Evolutionary conservation across 2,113 vertebrate species (phyloP).

Genomic region (Promerops cafer): DNA sequence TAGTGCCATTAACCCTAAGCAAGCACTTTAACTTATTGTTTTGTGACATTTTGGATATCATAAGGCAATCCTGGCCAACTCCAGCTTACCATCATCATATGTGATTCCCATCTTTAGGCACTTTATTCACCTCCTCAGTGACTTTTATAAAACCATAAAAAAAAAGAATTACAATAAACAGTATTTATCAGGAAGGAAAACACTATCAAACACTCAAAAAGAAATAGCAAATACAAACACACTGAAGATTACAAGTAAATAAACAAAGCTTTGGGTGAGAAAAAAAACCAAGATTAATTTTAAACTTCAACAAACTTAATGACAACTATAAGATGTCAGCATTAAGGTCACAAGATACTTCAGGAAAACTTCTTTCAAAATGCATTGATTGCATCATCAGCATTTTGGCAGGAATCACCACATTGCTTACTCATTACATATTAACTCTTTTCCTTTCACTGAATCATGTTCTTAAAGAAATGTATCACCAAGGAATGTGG

Average conservation of each 20-base stretch:
- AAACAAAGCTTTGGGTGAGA: neutral
- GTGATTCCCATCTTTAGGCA: neutral
- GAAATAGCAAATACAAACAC: neutral
- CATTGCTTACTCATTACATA: neutral
- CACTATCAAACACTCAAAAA: neutral
- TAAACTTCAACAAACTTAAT: neutral
- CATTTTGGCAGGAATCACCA: neutral
- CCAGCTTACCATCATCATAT: neutral
- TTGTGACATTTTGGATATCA: neutral
- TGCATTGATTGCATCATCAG: neutral
- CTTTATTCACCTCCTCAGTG: neutral
- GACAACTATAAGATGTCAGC: neutral
- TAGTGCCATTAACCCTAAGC: neutral
- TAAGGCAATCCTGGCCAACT: neutral
- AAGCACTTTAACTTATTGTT: neutral
- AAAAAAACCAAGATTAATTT: neutral
- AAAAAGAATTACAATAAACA: neutral
- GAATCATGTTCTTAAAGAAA: neutral
- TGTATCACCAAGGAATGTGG: neutral
- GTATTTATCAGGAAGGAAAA: neutral
- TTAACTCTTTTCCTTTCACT: neutral
- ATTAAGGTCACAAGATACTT: neutral
- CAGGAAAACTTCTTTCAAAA: neutral
- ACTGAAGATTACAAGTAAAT: neutral
- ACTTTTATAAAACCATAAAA: neutral